Base-by-base conservation (phyloP, 2,113 vertebrate species). In the Phasianus colchicus region DNA sequence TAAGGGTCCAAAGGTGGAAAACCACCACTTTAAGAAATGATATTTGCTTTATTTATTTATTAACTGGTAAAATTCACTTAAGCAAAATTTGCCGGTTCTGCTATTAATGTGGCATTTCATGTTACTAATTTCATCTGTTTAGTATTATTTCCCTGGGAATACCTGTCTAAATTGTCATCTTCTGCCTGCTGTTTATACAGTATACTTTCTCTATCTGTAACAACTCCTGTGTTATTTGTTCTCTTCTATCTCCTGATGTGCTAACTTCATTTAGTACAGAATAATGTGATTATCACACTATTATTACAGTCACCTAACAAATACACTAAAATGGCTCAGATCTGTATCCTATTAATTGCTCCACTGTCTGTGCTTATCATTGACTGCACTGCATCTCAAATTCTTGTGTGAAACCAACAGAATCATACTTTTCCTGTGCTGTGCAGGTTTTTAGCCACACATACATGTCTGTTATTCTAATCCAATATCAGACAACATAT, bases 251-350 rank as follows among this genome's bases (percentile, higher is more conserved):
- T 93, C 85, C 66, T 60, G 22, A 55, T 21, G 50, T 16, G 55
- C 86, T 75, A 86, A 60, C 47, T 93, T 45, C 77, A 93, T 63
- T 95, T 87, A 92, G 24, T 47, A 73, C 45, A 60, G n/a, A 87
- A 52, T 79, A 85, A 91, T 40, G 48, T 57, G 89, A 87, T 66
- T 71, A 89, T 76, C 76, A 76, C 36, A 58, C 24, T 67, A 17
- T 47, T 86, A 72, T 38, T 78, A 22, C 32, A 90, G 69, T 86
- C 47, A 63, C 4, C 58, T 83, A 36, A 87, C 71, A 79, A 87
- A 89, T 69, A 74, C 42, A 73, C 82, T 34, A 82, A 43, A 93
- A 82, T 67, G 34, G 19, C 78, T 92, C 45, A 77, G 81, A 80
- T 63, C 48, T 94, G 92, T 72, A 82, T 80, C 86, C 13, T 63